These are phyloP conservation scores for Seira musarum DNA, from an alignment of 2,888 invertebrate species.

Conservation along the genomic window DNA sequence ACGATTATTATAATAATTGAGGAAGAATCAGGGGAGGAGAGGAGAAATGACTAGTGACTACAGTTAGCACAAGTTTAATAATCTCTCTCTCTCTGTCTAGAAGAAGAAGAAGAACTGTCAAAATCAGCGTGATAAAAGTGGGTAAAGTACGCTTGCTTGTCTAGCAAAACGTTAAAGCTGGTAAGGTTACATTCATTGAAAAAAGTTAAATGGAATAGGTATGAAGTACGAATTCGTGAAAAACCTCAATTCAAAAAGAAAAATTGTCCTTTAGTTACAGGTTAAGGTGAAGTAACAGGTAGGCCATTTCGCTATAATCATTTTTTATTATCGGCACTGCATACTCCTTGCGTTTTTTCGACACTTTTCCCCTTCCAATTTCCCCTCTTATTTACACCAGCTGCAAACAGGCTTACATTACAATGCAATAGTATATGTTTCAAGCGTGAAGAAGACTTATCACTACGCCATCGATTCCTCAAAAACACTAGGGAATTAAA, in stretches of 20 bases:
- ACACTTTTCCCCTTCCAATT: background rate
- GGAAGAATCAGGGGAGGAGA: conserved; percentile 13
- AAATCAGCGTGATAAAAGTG: background rate
- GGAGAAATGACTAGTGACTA: background rate
- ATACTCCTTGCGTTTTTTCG: too few relatives aligned
- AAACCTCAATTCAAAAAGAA: background rate
- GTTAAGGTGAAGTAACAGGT: conserved; percentile 61
- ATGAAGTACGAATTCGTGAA: background rate
- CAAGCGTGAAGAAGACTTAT: background rate
- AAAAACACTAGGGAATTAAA: too few relatives aligned
- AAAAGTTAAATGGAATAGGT: too few relatives aligned
- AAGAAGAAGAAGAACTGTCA: conserved; percentile 7
- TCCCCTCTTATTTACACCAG: background rate
- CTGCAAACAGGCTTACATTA: background rate
- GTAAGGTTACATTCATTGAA: too few relatives aligned
- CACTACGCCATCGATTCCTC: background rate
- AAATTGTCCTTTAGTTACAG: conserved; percentile 22
- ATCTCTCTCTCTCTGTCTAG: background rate
- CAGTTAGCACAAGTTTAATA: background rate
- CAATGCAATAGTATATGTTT: background rate
- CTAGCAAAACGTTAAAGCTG: background rate
- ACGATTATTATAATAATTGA: conserved; percentile 5
- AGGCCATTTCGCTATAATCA: conserved; percentile 42
- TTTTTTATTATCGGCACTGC: conserved; percentile 5
- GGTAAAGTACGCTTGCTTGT: background rate